These are phyloP conservation scores for Babyrousa celebensis DNA, from an alignment of 2,797 vertebrate species.

Conservation along the genomic window DNA sequence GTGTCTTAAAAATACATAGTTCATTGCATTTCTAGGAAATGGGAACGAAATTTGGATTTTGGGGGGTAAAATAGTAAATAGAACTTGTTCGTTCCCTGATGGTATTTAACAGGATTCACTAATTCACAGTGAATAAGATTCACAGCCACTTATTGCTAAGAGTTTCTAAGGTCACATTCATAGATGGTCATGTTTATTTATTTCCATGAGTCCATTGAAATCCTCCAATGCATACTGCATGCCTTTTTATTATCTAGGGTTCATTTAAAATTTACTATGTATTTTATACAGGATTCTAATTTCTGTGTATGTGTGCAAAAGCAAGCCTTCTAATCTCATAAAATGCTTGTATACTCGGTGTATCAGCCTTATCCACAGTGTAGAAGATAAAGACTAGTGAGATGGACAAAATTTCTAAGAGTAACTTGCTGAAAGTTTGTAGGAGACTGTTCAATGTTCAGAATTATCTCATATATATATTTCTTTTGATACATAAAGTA, in stretches of 20 bases:
- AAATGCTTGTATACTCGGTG: neutral
- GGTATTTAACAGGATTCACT: slow-evolving; percentile 11
- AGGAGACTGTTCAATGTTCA: neutral
- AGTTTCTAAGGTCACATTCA: slow-evolving; percentile 20
- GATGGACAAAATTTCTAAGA: too few relatives aligned
- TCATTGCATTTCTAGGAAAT: slow-evolving; percentile 20
- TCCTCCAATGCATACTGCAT: neutral
- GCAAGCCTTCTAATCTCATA: neutral
- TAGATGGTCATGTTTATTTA: neutral
- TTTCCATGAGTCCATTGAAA: neutral
- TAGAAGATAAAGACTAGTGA: neutral
- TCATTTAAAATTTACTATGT: neutral
- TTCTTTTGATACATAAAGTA: neutral
- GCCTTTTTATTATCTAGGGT: neutral
- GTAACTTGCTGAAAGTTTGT: neutral
- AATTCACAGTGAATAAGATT: neutral
- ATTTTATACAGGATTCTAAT: neutral
- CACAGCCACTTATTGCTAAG: neutral
- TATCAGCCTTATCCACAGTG: neutral
- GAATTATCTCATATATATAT: slow-evolving; percentile 22
- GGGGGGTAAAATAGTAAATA: neutral
- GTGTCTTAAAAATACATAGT: neutral
- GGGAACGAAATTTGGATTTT: slow-evolving; percentile 46
- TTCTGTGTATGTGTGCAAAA: neutral
- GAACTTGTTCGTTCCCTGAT: neutral